These are phyloP conservation scores for Astyanax mexicanus DNA, from an alignment of 2,797 vertebrate genomes.

Conservation along the genomic window DNA sequence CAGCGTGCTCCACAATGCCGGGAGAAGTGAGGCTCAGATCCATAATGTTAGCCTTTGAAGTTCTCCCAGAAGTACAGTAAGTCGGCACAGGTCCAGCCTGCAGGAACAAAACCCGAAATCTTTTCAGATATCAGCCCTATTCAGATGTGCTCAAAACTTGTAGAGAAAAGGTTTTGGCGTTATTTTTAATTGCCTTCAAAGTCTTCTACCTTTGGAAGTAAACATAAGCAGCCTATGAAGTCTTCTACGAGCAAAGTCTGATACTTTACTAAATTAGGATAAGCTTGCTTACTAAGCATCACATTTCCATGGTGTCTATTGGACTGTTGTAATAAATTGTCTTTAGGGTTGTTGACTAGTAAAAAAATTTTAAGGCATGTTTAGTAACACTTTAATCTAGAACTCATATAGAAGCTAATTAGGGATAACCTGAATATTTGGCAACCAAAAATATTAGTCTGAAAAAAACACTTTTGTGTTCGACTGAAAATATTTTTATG, in stretches of 20 bases:
- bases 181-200: slow-evolving; percentile 28
- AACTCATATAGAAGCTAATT: no score
- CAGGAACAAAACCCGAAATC: slow-evolving; percentile 69
- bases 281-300: neutral
- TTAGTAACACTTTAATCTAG: neutral
- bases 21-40: slow-evolving; percentile 47
- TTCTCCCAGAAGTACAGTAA: slow-evolving; percentile 63
- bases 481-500: no score
- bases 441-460: no score
- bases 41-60: slow-evolving; percentile 69
- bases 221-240: slow-evolving; percentile 22
- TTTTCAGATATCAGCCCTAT: slow-evolving; percentile 68
- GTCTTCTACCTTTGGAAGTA: slow-evolving; percentile 46
- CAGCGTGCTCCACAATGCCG: slow-evolving; percentile 22
- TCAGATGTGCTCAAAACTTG: slow-evolving; percentile 67
- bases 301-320: neutral
- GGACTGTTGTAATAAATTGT: neutral
- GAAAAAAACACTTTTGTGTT: no score
- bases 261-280: neutral
- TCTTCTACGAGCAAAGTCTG: neutral
- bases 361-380: neutral
- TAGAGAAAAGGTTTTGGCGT: slow-evolving; percentile 55
- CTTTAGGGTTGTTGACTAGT: neutral
- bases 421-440: no score
- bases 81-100: slow-evolving; percentile 62